These are phyloP conservation scores for Glyphotaelius pellucidus DNA, from an alignment of 2,888 invertebrate genomes.

Conservation along the genomic window DNA sequence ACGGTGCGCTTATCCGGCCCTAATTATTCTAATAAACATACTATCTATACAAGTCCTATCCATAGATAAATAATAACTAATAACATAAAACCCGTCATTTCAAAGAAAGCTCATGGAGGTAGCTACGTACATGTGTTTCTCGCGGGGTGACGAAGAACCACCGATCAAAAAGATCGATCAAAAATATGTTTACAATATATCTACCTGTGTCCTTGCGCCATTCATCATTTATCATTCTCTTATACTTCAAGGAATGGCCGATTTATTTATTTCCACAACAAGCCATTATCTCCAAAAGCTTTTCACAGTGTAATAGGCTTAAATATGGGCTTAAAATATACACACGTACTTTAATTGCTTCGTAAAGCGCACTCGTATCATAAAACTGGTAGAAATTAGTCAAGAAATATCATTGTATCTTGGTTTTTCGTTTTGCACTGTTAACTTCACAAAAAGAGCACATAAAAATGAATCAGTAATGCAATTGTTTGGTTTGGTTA, in stretches of 20 bases:
- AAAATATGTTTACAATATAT: background rate
- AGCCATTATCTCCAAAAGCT: background rate
- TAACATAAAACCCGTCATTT: background rate
- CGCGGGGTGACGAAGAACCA: background rate
- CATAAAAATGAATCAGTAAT: background rate
- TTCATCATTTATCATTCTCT: background rate
- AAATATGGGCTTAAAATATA: background rate
- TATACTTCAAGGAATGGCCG: background rate
- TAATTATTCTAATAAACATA: slow-evolving; percentile 19
- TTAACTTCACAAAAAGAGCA: background rate
- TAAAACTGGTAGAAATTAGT: background rate
- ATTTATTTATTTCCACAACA: no score
- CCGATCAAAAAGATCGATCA: background rate
- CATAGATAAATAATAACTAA: background rate
- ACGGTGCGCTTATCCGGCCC: slow-evolving; percentile 18
- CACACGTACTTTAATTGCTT: background rate
- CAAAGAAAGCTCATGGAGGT: background rate
- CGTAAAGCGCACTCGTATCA: background rate
- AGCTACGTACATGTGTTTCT: background rate
- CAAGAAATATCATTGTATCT: background rate
- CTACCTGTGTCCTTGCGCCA: background rate
- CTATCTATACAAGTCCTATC: background rate
- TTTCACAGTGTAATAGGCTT: background rate
- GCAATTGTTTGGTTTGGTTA: background rate
- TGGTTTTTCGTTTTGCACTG: background rate